Percentiles rank a stretch among this genome's conserved stretches.
Conservation (phyloP, 2,113 vertebrate species). For the Synchiropus splendidus region DNA sequence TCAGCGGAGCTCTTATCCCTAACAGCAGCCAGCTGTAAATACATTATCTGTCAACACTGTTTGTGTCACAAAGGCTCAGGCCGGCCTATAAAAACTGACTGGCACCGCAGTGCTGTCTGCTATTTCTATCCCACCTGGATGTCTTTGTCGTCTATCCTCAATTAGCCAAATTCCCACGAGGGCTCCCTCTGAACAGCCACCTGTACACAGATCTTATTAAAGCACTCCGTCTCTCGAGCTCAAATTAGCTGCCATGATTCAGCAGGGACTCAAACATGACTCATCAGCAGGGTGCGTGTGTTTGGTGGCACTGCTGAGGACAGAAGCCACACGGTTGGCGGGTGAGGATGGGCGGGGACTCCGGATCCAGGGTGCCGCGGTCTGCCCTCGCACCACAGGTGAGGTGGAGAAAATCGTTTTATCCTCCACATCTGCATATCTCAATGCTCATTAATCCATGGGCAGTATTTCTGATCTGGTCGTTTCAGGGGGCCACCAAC, state of each 20-base stretch:
- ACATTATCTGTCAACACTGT: constrained; percentile 18
- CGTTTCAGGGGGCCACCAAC: no score
- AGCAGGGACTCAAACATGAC: no score
- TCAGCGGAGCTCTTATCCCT: constrained; percentile 18
- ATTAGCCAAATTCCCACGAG: constrained; percentile 66
- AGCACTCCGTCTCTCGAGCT: constrained; percentile 34
- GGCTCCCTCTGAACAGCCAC: constrained; percentile 44
- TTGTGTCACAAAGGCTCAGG: constrained; percentile 7
- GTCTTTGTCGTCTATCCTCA: constrained; percentile 61
- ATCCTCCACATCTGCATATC: no score
- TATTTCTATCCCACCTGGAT: constrained; percentile 44
- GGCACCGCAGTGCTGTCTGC: constrained; percentile 21
- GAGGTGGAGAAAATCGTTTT: no score
- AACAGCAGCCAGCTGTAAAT: constrained; percentile 18
- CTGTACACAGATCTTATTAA: constrained; percentile 43
- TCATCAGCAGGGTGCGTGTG: no score
- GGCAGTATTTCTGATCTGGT: no score
- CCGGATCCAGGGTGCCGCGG: no score
- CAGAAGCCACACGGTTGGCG: no score
- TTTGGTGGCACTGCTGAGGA: no score
- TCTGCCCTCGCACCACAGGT: no score
- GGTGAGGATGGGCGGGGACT: no score
- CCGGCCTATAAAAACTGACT: not conserved
- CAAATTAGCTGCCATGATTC: constrained; percentile 42
- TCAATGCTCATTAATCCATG: no score